Conservation (phyloP, 2,888 invertebrate species). For the Carterocephalus palaemon region DNA sequence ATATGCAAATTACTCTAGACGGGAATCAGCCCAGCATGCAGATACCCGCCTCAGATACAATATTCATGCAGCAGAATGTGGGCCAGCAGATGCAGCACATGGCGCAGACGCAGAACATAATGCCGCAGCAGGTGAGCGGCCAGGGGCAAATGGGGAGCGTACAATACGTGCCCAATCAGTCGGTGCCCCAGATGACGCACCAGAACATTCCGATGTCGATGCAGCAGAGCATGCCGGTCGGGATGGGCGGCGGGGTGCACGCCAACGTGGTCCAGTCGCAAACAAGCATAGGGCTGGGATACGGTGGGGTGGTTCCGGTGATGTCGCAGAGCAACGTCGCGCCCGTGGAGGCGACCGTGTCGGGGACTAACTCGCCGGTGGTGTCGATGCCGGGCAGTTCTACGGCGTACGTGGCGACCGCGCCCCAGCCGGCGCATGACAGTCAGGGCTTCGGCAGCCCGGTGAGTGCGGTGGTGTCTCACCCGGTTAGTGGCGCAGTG, state of each 20-base stretch:
- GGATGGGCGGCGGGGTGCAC: constrained; percentile 68
- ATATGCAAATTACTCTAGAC: constrained; percentile 77
- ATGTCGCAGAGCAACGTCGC: constrained; percentile 76
- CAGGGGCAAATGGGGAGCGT: constrained; percentile 67
- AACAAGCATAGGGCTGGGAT: constrained; percentile 69
- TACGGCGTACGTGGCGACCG: constrained; percentile 56
- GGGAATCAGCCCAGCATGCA: constrained; percentile 77
- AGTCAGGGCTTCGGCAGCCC: constrained; percentile 75
- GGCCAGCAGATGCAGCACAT: constrained; percentile 71
- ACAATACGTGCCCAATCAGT: constrained; percentile 65
- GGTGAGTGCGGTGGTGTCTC: constrained; percentile 73
- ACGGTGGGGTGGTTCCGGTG: constrained; percentile 68
- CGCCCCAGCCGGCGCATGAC: constrained; percentile 61
- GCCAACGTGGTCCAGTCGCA: constrained; percentile 73
- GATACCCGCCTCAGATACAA: constrained; percentile 75
- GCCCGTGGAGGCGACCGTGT: constrained; percentile 66
- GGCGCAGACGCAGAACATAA: constrained; percentile 64
- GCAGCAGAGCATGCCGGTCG: constrained; percentile 70
- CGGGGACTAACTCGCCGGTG: constrained; percentile 74
- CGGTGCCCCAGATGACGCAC: constrained; percentile 67
- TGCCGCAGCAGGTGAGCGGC: constrained; percentile 67
- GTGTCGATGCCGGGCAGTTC: constrained; percentile 73
- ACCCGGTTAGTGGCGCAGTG: constrained; percentile 67
- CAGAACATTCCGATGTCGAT: constrained; percentile 77
- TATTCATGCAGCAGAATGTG: constrained; percentile 72